Evolutionary conservation across 1,140 invertebrate genomes (phyloP), one percentile per base, ranked within the genome.

Genomic region (Diorhabda sublineata): DNA sequence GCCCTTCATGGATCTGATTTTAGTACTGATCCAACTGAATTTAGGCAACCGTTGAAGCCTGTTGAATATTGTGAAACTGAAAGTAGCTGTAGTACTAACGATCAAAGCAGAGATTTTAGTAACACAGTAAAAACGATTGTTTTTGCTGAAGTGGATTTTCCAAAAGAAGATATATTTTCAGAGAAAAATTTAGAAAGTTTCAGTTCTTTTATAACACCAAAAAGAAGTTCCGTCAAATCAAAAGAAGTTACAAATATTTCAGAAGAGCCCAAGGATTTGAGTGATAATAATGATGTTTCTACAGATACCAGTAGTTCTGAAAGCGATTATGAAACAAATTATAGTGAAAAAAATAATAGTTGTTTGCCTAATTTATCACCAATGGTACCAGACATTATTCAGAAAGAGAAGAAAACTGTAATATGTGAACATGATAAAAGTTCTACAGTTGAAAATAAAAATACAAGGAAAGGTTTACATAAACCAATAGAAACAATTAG

Each of bases 121-220:
- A 71, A 66, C 26, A 70, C 71, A 7, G 58, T 69, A 5, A 76
- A 77, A 71, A 73, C 64, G 9, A 68, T 71, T n/a, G 70, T 74
- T 44, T 78, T 78, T 70, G 73, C 71, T 64, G 76, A 75, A 66
- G 65, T 77, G 7, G 77, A 77, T 52, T 78, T 78, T 69, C 77
- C 75, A 6, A 76, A 66, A 66, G 74, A 77, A 57, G 74, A 74
- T 60, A 61, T 78, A 42, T 78, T 78, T 61, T 56, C 66, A 3
- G 74, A 71, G 42, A 71, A 61, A 52, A 72, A 76, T 69, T 71
- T 78, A 11, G 75, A 76, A 42, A 71, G 64, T 63, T 78, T 78
- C 69, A 67, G 72, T 58, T 72, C 76, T 52, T 71, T 75, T 26
- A 77, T 78, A 59, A 73, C 74, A 43, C 75, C 75, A 6, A 66